Evolutionary conservation across 2,113 vertebrate species (phyloP), one percentile per base, ranked within the genome.

Genomic region (Eclectus roratus): DNA sequence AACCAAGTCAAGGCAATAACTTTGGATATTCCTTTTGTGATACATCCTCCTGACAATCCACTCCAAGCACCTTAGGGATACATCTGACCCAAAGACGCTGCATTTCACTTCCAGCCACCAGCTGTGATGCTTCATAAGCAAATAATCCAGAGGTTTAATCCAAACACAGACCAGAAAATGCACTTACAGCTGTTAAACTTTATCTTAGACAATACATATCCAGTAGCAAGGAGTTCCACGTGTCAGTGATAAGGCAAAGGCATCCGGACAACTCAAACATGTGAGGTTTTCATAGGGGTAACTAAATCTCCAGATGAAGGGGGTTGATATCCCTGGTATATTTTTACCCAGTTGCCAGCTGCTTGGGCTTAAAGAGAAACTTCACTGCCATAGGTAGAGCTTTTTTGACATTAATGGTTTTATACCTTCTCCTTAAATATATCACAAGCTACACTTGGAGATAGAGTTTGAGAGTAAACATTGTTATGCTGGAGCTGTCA

Each of bases 401-500:
- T 93, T 85, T 93, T 93, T 80, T 72, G 71, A n/a, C 81, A 63
- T 89, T 79, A 76, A 89, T 65, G 78, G 61, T 39, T 95, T 93
- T 89, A 79, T 82, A 76, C 53, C n/a, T 94, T 92, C 88, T 84
- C 80, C 91, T 91, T 95, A 95, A 89, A 92, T 52, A 95, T 87
- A 88, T 93, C 70, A 44, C 56, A 86, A 70, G 85, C 68, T 88
- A 81, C 47, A 91, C 64, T 78, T 91, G 93, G 94, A 95, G 88
- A 70, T 81, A 69, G 71, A 95, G 70, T 91, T 91, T 87, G 83
- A 80, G 91, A 84, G 74, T 92, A 87, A 96, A 93, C 89, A 92
- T 91, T 96, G 96, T 92, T 92, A 96, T 89, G 92, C 86, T 72
- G 90, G 72, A 86, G 88, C 91, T 96, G 96, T 96, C 95, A 97